A percentile compares a stretch with the other conserved stretches of the same genome.
phyloP scores from a whole-genome alignment of 1,140 invertebrate species.

The Leptinotarsa undecemlineata region DNA sequence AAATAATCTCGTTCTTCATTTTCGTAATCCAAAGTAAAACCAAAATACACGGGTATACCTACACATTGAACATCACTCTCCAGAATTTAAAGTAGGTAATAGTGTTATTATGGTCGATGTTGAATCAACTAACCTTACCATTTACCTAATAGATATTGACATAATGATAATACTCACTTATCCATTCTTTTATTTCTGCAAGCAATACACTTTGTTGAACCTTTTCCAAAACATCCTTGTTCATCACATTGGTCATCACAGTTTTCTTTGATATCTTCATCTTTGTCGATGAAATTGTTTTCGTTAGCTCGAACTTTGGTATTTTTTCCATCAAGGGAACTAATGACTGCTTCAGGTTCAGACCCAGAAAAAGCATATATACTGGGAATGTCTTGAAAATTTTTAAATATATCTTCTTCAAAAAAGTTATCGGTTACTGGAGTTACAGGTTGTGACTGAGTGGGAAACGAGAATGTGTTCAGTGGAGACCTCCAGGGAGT shows the following conservation, averaged over 20 bases:
- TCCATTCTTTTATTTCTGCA: slow-evolving; percentile 79
- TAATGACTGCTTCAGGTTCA: slow-evolving; percentile 68
- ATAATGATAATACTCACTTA: slow-evolving; percentile 63
- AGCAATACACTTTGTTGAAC: slow-evolving; percentile 77
- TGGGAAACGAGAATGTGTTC: slow-evolving; percentile 54
- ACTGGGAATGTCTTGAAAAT: slow-evolving; percentile 71
- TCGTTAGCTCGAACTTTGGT: slow-evolving; percentile 48
- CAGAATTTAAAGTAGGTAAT: too few relatives aligned
- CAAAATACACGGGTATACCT: too few relatives aligned
- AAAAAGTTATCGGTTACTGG: slow-evolving; percentile 62
- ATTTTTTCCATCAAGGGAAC: slow-evolving; percentile 67
- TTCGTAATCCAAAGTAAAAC: too few relatives aligned
- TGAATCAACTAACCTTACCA: too few relatives aligned
- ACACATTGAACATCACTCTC: too few relatives aligned
- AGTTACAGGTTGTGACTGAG: slow-evolving; percentile 55
- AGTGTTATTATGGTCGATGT: too few relatives aligned
- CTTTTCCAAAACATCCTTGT: slow-evolving; percentile 80
- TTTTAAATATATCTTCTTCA: slow-evolving; percentile 58
- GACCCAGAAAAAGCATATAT: slow-evolving; percentile 71
- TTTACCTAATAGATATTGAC: too few relatives aligned
- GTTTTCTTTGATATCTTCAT: slow-evolving; percentile 70
- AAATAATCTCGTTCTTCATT: too few relatives aligned
- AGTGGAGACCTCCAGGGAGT: slow-evolving; percentile 50
- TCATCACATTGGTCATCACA: slow-evolving; percentile 83
- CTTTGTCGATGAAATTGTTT: slow-evolving; percentile 55